Evolutionary conservation across 1,140 invertebrate species (phyloP).

Genomic region (Contarinia nasturtii): DNA sequence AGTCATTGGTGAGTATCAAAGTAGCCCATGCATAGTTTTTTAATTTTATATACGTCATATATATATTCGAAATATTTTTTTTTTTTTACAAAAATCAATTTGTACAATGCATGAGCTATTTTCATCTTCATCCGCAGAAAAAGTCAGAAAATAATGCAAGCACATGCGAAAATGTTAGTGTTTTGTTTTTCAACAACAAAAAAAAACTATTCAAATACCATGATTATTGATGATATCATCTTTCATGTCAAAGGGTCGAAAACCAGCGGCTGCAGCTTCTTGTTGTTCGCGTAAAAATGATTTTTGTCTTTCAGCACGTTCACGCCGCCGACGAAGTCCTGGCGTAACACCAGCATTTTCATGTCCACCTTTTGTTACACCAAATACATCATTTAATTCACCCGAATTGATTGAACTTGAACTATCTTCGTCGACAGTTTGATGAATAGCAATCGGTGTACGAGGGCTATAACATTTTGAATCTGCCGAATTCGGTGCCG

Average conservation of each 20-base stretch:
- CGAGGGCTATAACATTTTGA: slow-evolving; percentile 9
- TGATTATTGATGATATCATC: slow-evolving; percentile 27
- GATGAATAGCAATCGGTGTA: slow-evolving; percentile 11
- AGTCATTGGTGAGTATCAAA: no score
- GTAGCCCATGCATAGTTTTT: no score
- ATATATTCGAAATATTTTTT: no score
- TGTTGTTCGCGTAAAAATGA: slow-evolving; percentile 65
- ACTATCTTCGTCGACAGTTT: slow-evolving; percentile 24
- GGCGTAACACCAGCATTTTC: slow-evolving; percentile 45
- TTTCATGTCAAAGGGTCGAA: slow-evolving; percentile 26
- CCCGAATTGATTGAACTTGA: slow-evolving; percentile 19
- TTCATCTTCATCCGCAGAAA: no score
- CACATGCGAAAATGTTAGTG: no score
- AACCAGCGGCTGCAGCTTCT: slow-evolving; percentile 35
- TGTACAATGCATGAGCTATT: no score
- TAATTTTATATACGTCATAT: no score
- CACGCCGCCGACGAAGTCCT: slow-evolving; percentile 46
- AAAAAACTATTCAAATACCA: slow-evolving; percentile 10
- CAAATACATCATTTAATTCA: slow-evolving; percentile 17
- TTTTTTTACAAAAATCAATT: no score
- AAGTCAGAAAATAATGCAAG: no score
- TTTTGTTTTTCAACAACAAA: background rate
- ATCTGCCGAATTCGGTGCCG: slow-evolving; percentile 26
- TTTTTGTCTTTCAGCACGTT: slow-evolving; percentile 59
- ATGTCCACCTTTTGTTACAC: slow-evolving; percentile 15